Percentiles rank a stretch among this genome's conserved stretches.
phyloP scores from a whole-genome alignment of 2,888 invertebrate genomes.

The Tetramorium bicarinatum region DNA sequence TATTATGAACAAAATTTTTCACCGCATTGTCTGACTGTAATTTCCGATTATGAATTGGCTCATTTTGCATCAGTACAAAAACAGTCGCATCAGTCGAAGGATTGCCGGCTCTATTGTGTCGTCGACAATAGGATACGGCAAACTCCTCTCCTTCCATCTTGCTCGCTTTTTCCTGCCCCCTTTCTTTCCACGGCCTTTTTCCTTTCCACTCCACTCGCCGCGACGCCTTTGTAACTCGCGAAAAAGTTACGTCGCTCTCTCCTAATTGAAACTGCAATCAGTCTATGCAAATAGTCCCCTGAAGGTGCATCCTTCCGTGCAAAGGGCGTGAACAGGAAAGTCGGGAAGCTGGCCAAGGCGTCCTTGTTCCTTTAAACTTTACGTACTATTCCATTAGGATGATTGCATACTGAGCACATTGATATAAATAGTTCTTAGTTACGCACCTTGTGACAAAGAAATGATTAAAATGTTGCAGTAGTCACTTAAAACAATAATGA shows the following conservation, averaged over 20 bases:
- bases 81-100: slow-evolving; percentile 45
- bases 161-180: slow-evolving; percentile 26
- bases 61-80: slow-evolving; percentile 50
- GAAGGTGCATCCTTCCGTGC: slow-evolving; percentile 48
- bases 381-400: slow-evolving; percentile 54
- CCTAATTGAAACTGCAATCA: slow-evolving; percentile 65
- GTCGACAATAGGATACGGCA: slow-evolving; percentile 51
- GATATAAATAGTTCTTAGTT: slow-evolving; percentile 50
- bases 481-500: slow-evolving; percentile 15
- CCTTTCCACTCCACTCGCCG: slow-evolving; percentile 29
- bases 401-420: slow-evolving; percentile 47
- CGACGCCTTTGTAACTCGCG: slow-evolving; percentile 51
- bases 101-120: slow-evolving; percentile 43
- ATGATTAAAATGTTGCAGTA: not conserved
- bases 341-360: slow-evolving; percentile 53
- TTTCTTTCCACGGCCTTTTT: slow-evolving; percentile 24
- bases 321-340: slow-evolving; percentile 54
- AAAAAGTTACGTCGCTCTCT: slow-evolving; percentile 57
- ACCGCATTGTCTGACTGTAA: slow-evolving; percentile 33
- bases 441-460: slow-evolving; percentile 27
- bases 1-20: not conserved
- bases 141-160: slow-evolving; percentile 42
- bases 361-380: slow-evolving; percentile 54
- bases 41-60: slow-evolving; percentile 50
- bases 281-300: slow-evolving; percentile 51